These are phyloP conservation scores for Eubucco bourcierii DNA, from an alignment of 2,113 vertebrate species.

Conservation along the genomic window DNA sequence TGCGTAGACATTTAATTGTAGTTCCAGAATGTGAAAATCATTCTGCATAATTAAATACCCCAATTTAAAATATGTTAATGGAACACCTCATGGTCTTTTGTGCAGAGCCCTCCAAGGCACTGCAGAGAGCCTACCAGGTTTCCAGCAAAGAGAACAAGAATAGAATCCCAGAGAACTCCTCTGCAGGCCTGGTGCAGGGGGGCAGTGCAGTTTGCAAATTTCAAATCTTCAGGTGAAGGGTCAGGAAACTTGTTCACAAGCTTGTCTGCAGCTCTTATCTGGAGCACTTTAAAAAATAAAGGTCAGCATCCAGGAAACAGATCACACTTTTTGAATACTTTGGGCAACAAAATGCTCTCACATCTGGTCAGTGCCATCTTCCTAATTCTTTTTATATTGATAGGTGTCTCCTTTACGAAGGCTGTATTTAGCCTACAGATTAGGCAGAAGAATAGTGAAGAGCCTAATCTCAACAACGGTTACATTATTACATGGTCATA, in stretches of 20 bases:
- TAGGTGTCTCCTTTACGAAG: background rate
- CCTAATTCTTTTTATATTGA: background rate
- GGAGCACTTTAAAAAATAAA: background rate
- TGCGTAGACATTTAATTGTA: background rate
- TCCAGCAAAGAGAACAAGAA: rapidly evolving
- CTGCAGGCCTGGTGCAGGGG: too few relatives aligned
- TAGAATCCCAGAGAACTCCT: background rate
- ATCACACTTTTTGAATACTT: background rate
- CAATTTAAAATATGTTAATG: background rate
- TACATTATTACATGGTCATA: rapidly evolving
- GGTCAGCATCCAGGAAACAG: background rate
- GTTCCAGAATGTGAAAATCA: background rate
- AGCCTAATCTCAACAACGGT: too few relatives aligned
- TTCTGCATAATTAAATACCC: background rate
- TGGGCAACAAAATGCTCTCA: background rate
- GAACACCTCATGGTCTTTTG: background rate
- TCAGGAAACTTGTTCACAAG: background rate
- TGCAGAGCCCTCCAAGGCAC: background rate
- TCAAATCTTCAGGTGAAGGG: background rate
- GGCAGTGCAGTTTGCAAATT: background rate
- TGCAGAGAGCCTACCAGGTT: background rate
- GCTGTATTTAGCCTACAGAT: background rate
- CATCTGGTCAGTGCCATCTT: background rate
- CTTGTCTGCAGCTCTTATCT: background rate
- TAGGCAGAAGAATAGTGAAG: background rate